Base-by-base conservation (phyloP, 1,140 invertebrate species). In the Akabosia matsudoensis region DNA sequence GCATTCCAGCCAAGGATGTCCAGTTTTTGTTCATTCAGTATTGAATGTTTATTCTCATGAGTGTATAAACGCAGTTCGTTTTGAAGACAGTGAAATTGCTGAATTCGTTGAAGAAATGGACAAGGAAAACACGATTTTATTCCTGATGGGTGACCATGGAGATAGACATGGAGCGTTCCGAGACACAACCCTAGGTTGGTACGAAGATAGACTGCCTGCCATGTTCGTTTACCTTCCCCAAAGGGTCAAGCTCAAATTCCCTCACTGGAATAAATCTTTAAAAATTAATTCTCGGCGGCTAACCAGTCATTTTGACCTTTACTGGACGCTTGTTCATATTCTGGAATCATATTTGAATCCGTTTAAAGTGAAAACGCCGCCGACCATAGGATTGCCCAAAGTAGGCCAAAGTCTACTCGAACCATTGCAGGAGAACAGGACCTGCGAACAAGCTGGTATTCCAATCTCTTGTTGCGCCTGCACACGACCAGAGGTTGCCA, bases 91-190 rank as follows among this genome's bases (percentile, higher is more conserved):
- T 0, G 64, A 82, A 0, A 85, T 87, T 26, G 78, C 79, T 33
- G 74, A 82, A 0, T 83, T 86, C 34, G 33, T 88, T 22, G 56
- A 75, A 1, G 76, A 83, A 34, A 67, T 86, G 0, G 52, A 33
- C 2, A 71, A 74, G 1, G 84, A 86, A 24, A 84, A 84, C 14
- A 90, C 90, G 0, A 83, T 88, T 0, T 83, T 97, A 0, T 86
- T 97, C 31, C 88, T 97, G 24, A 87, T 96, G 79, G 96, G 94
- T 82, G 96, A 98, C 84, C 96, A 98, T 84, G 96, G 96, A 0
- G 91, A 96, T 82, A 84, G 96, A 34, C 97, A 92, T 86, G 95
- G 95, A 1, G 86, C 87, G 2, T 90, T 94, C 24, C 83, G 92
- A 24, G 84, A 89, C 81, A 96, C 95, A 0, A 91, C 92, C 83